Evolutionary conservation across 2,888 invertebrate species (phyloP), one percentile per base, ranked within the genome.

Genomic region (Branchellion lobata): DNA sequence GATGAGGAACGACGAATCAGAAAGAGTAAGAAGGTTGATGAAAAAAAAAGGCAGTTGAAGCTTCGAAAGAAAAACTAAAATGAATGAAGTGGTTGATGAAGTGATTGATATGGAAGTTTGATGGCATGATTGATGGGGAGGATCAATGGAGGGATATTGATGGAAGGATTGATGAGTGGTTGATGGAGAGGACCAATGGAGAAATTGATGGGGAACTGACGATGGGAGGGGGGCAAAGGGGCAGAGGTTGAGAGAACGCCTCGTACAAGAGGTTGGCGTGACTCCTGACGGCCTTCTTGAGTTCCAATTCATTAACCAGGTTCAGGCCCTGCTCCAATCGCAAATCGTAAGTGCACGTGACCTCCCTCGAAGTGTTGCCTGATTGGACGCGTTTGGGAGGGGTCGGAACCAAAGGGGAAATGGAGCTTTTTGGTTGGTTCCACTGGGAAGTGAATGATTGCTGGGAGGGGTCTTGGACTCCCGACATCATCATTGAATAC

Each of bases 241-340:
- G 86, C 5, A 88, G 82, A 1, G 88, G 85, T n/a, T 87, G 85
- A 73, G 85, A 89, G 81, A 91, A 88, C 74, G 91, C 90, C 80
- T 89, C 87, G 53, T 90, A 89, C 74, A 92, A 88, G 82, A 90
- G 90, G 79, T 91, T 90, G 71, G 90, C 90, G 74, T 36, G 74
- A 29, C 53, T 69, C 14, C 1, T 47, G 21, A 76, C 27, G 8
- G 18, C 33, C 61, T 85, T 85, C 83, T 92, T 90, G 27, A 93
- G 88, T 68, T 91, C 90, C 29, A 93, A 91, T 86, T 94, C 94
- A 24, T 93, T 91, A 79, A 91, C 90, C 51, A 92, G 91, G 84
- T 93, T 93, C 18, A 94, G 91, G 0, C 93, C 93, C 82, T 91
- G 91, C 85, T 94, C 94, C 61, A 94, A 88, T 69, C 95, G 91